Evolutionary conservation across 2,797 vertebrate species (phyloP).

Genomic region (Cynopterus sphinx): DNA sequence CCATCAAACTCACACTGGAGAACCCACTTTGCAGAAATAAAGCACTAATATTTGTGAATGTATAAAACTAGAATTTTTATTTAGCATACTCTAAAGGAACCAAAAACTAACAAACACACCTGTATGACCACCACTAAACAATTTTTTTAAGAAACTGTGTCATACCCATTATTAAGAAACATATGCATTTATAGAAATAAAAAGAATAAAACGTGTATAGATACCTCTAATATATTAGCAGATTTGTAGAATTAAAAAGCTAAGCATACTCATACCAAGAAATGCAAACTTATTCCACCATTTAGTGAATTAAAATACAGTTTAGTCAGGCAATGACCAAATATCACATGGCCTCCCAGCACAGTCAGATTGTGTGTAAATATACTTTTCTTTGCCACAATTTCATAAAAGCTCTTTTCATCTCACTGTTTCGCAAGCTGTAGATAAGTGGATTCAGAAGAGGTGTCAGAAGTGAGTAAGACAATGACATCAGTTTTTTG

Average conservation of each 20-base stretch:
- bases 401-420: slow-evolving; percentile 65
- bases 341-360: background rate
- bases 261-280: background rate
- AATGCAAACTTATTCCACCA: background rate
- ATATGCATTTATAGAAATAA: background rate
- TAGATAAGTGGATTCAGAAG: slow-evolving; percentile 65
- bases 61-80: background rate
- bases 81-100: background rate
- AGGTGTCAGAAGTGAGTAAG: slow-evolving; percentile 33
- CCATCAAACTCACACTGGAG: background rate
- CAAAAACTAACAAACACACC: background rate
- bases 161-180: background rate
- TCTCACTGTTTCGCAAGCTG: slow-evolving; percentile 57
- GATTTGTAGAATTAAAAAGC: background rate
- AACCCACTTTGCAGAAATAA: background rate
- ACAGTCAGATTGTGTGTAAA: background rate
- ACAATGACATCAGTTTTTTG: slow-evolving; percentile 35
- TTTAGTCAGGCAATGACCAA: background rate
- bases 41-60: background rate
- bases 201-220: background rate
- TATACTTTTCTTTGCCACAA: background rate
- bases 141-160: background rate
- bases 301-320: background rate
- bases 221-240: background rate
- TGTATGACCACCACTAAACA: background rate